Percentiles rank a stretch among this genome's conserved stretches.
Evolutionary conservation across 2,113 vertebrate genomes (phyloP).

Genomic region (Nanorana parkeri): DNA sequence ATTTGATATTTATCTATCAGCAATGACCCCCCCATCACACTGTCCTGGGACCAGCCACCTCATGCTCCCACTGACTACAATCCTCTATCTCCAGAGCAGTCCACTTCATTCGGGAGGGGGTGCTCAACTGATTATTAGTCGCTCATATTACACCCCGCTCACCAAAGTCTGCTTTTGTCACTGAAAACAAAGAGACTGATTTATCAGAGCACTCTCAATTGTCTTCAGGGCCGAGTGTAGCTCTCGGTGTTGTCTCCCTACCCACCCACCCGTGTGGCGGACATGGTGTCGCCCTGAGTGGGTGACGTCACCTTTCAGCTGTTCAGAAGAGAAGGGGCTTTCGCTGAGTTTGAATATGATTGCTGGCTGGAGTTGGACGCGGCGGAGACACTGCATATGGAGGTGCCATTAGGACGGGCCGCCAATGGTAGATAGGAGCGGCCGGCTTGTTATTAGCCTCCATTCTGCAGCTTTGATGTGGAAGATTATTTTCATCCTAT

Average conservation of each 20-base stretch:
- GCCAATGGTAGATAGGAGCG: background rate
- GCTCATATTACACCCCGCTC: background rate
- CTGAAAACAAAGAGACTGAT: background rate
- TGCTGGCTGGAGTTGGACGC: background rate
- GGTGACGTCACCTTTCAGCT: slow-evolving; percentile 55
- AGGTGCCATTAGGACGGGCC: background rate
- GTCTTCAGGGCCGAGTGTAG: background rate
- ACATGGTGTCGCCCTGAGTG: background rate
- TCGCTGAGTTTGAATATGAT: slow-evolving; percentile 20
- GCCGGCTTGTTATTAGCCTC: background rate
- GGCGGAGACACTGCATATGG: background rate
- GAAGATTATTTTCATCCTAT: background rate
- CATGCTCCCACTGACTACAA: slow-evolving; percentile 30
- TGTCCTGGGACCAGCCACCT: slow-evolving; percentile 8
- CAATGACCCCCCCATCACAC: background rate
- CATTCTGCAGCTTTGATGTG: background rate
- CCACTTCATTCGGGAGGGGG: background rate
- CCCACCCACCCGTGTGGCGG: background rate
- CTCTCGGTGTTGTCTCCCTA: background rate
- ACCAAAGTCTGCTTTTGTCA: background rate
- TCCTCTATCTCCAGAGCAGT: background rate
- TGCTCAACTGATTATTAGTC: background rate
- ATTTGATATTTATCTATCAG: no score
- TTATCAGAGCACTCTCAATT: background rate
- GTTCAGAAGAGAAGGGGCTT: slow-evolving; percentile 17